Evolutionary conservation across 2,888 invertebrate genomes (phyloP).

Genomic region (Microchrysa polita): DNA sequence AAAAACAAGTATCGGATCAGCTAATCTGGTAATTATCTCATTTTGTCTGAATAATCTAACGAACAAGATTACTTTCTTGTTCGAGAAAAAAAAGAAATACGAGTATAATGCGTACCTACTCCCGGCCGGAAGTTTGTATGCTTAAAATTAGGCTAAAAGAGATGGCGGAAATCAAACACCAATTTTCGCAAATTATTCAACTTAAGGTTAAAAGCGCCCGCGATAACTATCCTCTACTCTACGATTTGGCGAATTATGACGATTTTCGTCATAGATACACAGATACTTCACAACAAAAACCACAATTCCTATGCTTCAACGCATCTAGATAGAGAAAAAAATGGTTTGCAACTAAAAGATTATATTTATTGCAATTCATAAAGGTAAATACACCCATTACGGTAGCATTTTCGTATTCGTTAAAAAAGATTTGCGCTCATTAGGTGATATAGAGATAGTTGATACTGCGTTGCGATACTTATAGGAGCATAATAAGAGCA

Average conservation of each 20-base stretch:
- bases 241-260: too few species aligned
- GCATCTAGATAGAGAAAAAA: too few species aligned
- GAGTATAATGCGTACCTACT: too few species aligned
- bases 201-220: background rate
- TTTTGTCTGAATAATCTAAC: background rate
- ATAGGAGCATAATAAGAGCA: background rate
- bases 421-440: constrained; percentile 15
- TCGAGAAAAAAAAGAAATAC: too few species aligned
- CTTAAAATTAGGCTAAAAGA: background rate
- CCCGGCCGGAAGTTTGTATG: constrained; percentile 7
- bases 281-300: too few species aligned
- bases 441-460: background rate
- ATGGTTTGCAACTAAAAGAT: background rate
- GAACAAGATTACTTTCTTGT: background rate
- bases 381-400: background rate
- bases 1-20: background rate
- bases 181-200: background rate
- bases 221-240: too few species aligned
- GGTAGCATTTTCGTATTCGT: background rate
- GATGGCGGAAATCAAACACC: background rate
- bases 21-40: constrained; percentile 16
- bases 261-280: too few species aligned
- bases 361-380: background rate
- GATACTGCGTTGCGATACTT: too few species aligned
- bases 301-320: background rate